These are phyloP conservation scores for Heliconius congener DNA, from an alignment of 1,140 invertebrate genomes.

Conservation along the genomic window DNA sequence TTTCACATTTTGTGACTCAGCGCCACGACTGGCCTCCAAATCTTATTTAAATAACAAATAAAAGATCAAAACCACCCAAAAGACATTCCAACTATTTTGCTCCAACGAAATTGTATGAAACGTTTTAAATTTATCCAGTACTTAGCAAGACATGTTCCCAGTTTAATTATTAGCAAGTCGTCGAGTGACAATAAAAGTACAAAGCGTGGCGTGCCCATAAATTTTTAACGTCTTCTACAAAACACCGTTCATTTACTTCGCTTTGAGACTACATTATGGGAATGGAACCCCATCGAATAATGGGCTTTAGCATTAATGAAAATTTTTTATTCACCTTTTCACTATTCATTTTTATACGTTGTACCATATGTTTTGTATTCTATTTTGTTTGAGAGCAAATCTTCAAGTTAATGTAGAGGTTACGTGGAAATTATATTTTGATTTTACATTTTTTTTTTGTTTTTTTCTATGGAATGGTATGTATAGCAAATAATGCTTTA, in stretches of 20 bases:
- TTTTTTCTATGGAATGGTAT: too few species aligned
- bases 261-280: constrained; percentile 51
- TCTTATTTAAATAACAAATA: too few species aligned
- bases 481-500: too few species aligned
- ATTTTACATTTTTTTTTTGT: neutral
- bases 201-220: constrained; percentile 48
- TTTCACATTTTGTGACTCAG: too few species aligned
- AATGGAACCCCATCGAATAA: constrained; percentile 33
- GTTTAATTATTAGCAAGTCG: constrained; percentile 59
- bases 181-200: constrained; percentile 47
- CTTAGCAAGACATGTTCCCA: constrained; percentile 46
- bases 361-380: neutral
- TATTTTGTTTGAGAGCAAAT: neutral
- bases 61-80: too few species aligned
- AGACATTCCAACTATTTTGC: neutral
- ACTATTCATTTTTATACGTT: neutral
- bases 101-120: constrained; percentile 36
- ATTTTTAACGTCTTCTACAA: constrained; percentile 68
- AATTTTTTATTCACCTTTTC: constrained; percentile 26
- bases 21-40: too few species aligned
- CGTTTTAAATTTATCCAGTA: constrained; percentile 53
- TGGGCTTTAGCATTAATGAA: constrained; percentile 34
- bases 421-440: neutral
- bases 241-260: constrained; percentile 58
- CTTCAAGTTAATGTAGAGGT: neutral